These are phyloP conservation scores for Anas flavirostris DNA, from an alignment of 2,797 vertebrate species.

Conservation along the genomic window DNA sequence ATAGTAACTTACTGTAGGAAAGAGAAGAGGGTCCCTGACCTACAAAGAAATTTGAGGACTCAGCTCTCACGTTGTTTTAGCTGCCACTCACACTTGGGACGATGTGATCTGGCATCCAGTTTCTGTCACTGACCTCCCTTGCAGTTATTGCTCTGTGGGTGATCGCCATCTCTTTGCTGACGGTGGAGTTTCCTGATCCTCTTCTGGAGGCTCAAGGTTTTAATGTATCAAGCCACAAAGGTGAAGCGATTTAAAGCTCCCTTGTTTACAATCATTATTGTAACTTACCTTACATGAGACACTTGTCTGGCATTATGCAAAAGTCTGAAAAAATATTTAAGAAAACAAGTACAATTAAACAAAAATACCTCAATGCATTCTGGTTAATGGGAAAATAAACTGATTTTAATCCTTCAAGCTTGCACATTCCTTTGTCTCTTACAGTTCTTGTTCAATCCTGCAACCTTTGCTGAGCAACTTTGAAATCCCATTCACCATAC, in stretches of 20 bases:
- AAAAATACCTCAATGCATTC: neutral
- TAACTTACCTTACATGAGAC: neutral
- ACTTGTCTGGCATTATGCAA: neutral
- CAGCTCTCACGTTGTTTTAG: neutral
- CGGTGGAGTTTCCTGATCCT: neutral
- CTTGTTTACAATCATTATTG: neutral
- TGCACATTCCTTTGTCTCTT: neutral
- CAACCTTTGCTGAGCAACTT: neutral
- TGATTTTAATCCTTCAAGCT: neutral
- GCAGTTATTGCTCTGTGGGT: neutral
- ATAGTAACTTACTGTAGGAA: slow-evolving; percentile 27
- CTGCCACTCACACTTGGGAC: neutral
- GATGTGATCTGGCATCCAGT: neutral
- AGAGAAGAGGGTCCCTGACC: neutral
- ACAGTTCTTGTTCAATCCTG: neutral
- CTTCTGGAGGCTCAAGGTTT: neutral
- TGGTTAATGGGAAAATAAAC: neutral
- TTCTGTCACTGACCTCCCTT: neutral
- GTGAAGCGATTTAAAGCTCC: neutral
- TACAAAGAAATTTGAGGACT: neutral
- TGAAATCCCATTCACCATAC: neutral
- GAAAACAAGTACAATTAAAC: neutral
- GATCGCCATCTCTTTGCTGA: neutral
- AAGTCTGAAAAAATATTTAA: neutral
- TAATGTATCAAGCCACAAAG: neutral